Evolutionary conservation across 1,140 invertebrate genomes (phyloP), one percentile per base, ranked within the genome.

Genomic region (Drosophila melanica): DNA sequence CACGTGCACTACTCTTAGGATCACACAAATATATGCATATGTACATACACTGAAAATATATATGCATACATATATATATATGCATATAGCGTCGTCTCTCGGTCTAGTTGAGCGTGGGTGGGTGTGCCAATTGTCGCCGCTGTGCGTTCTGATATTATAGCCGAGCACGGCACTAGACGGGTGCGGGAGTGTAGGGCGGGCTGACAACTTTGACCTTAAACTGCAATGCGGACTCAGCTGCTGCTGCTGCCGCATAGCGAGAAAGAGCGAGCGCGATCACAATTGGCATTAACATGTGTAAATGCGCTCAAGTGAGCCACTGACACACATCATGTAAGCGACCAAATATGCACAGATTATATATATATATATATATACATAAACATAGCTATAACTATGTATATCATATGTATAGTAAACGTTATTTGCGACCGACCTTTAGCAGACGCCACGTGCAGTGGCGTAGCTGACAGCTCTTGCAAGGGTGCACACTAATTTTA

Each of bases 211-310:
- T 89, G 84, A 89, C 84, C 84, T 89, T 89, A 89, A 80, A 84
- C 84, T 69, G 64, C 65, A 18, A 65, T 23, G 39, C 45, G 20
- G 42, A 18, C 20, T 50, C 30, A 14, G 18, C 42, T 54, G 2
- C 45, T 27, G 27, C 27, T 27, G 20, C 20, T 23, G 20, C 20
- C 4, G 20, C 20, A 23, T 4, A 23, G 20, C 20, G 2, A 9
- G 60, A 23, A 8, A 2, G 37, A 6, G 27, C 3, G 33, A 39
- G 41, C 64, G 73, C 63, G 81, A 45, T 45, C 18, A 68, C 82
- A 87, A 87, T 87, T 87, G 82, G 47, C 76, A 54, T 89, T 73
- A 86, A 87, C 82, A 86, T 86, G 67, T 87, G 82, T 72, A 86
- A 84, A 87, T 86, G 84, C 79, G 79, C 81, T 86, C 81, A 87